These are phyloP conservation scores for Rattus norvegicus DNA, from an alignment of 2,113 vertebrate species.

Conservation along the genomic window GRCr8 NC_086026.1:33405001-33405500, in stretches of 20 bases:
- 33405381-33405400: not conserved
- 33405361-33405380: fast-evolving
- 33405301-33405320: not conserved
- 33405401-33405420: not conserved
- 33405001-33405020: not conserved
- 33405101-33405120: not conserved
- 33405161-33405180: not conserved
- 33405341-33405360: not conserved
- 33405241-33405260: not conserved
- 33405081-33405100: not conserved
- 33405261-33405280: too few species aligned
- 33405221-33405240: not conserved
- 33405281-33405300: not conserved
- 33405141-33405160: too few species aligned
- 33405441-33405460: not conserved
- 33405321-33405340: not conserved
- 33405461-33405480: not conserved
- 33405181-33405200: not conserved
- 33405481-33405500: not conserved
- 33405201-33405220: not conserved
- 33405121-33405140: not conserved
- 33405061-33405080: too few species aligned
- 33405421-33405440: too few species aligned
- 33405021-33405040: not conserved
- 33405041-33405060: not conserved